Percentiles rank a stretch among this genome's conserved stretches.
Evolutionary conservation across 2,888 invertebrate genomes (phyloP).

Genomic region (Cosmia trapezina): DNA sequence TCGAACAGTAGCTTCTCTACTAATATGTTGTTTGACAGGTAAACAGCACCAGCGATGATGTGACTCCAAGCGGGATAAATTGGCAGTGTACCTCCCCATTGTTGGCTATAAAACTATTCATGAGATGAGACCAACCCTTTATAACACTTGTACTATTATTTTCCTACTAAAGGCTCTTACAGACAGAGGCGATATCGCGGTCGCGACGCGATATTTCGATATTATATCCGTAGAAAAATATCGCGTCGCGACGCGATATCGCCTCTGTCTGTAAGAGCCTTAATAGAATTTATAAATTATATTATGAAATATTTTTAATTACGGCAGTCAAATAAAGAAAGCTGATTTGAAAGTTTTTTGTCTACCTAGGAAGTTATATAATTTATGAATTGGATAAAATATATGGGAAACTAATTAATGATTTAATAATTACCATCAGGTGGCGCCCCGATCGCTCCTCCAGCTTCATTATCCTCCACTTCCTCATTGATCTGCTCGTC

Average conservation of each 20-base stretch:
- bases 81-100: too few species aligned
- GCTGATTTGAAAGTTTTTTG: neutral
- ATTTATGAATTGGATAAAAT: neutral
- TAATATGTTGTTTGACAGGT: too few species aligned
- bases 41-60: too few species aligned
- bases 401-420: neutral
- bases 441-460: slow-evolving; percentile 68
- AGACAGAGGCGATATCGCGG: too few species aligned
- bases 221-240: too few species aligned
- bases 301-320: neutral
- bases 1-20: too few species aligned
- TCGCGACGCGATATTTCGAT: too few species aligned
- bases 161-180: too few species aligned
- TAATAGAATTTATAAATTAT: too few species aligned
- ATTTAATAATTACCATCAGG: slow-evolving; percentile 73
- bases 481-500: slow-evolving; percentile 79
- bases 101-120: neutral
- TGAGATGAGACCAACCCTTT: neutral
- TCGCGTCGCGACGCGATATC: too few species aligned
- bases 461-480: slow-evolving; percentile 65
- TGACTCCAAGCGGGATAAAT: too few species aligned
- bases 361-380: neutral
- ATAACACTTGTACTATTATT: neutral
- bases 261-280: too few species aligned
- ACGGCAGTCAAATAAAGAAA: neutral